Evolutionary conservation across 2,888 invertebrate genomes (phyloP).

Genomic region (Pteria penguin): DNA sequence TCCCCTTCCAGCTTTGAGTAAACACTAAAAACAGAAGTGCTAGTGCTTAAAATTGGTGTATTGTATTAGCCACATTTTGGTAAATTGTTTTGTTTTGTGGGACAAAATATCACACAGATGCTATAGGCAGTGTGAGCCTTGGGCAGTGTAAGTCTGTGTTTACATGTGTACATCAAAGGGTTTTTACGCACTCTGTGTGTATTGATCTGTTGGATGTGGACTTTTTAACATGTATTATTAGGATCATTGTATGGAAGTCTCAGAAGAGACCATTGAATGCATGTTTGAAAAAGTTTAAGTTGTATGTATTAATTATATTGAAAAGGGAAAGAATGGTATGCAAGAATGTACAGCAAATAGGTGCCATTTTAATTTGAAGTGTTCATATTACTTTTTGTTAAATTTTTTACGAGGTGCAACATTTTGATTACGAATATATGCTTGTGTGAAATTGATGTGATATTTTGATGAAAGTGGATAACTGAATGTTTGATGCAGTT

Average conservation of each 20-base stretch:
- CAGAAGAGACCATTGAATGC: not conserved
- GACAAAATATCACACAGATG: too few species aligned
- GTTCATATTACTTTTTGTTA: slow-evolving; percentile 10
- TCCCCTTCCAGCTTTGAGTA: too few species aligned
- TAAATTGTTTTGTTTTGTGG: too few species aligned
- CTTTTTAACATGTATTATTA: slow-evolving; percentile 6
- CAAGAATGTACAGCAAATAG: slow-evolving; percentile 47
- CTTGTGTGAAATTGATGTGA: too few species aligned
- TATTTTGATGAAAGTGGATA: too few species aligned
- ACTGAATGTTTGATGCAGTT: too few species aligned
- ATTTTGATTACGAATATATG: slow-evolving; percentile 2
- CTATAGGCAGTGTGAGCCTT: too few species aligned
- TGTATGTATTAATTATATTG: slow-evolving; percentile 18
- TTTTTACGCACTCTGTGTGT: not conserved
- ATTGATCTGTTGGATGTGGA: not conserved
- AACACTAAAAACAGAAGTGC: too few species aligned
- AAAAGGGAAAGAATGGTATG: slow-evolving; percentile 54
- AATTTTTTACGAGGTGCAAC: slow-evolving; percentile 1
- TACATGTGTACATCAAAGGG: not conserved
- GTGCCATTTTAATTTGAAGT: slow-evolving; percentile 35
- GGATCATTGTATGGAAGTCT: too few species aligned
- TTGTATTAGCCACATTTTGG: too few species aligned
- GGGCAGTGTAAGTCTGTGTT: not conserved
- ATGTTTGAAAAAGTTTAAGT: not conserved
- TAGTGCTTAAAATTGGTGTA: too few species aligned